Evolutionary conservation across 2,797 vertebrate species (phyloP).

Genomic region (Thaleichthys pacificus): DNA sequence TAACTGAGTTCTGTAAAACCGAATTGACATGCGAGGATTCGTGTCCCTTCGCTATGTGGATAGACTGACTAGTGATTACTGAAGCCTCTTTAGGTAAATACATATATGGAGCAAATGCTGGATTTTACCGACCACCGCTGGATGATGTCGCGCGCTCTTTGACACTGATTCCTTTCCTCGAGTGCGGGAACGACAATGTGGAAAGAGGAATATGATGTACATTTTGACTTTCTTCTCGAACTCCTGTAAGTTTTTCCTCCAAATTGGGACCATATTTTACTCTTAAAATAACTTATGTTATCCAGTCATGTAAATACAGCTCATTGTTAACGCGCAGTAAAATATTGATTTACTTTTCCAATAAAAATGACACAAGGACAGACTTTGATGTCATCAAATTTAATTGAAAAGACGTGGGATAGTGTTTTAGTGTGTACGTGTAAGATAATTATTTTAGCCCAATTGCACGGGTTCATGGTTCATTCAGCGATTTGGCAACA

Average conservation of each 20-base stretch:
- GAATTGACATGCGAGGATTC: background rate
- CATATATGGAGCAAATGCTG: slow-evolving; percentile 28
- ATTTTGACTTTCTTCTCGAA: slow-evolving; percentile 79
- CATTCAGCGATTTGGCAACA: slow-evolving; percentile 16
- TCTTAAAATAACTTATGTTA: slow-evolving; percentile 1
- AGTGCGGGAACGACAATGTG: slow-evolving; percentile 66
- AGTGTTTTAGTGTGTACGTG: background rate
- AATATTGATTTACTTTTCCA: background rate
- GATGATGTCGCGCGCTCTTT: slow-evolving; percentile 61
- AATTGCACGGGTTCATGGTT: slow-evolving; percentile 6
- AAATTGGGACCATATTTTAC: background rate
- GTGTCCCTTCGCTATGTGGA: slow-evolving; percentile 13
- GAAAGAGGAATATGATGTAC: slow-evolving; percentile 80
- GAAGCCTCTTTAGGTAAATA: slow-evolving; percentile 18
- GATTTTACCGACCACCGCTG: slow-evolving; percentile 41
- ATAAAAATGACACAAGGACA: too few species aligned
- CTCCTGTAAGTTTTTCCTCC: slow-evolving; percentile 73
- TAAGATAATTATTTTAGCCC: background rate
- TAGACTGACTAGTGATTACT: slow-evolving; percentile 9
- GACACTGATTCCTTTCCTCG: slow-evolving; percentile 36
- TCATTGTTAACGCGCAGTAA: background rate
- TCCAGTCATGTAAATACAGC: background rate
- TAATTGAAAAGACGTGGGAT: background rate
- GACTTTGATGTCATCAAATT: too few species aligned
- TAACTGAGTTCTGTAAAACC: background rate